Percentiles rank a stretch among this genome's conserved stretches.
phyloP scores from a whole-genome alignment of 2,113 vertebrate species.

The Pedetes capensis region DNA sequence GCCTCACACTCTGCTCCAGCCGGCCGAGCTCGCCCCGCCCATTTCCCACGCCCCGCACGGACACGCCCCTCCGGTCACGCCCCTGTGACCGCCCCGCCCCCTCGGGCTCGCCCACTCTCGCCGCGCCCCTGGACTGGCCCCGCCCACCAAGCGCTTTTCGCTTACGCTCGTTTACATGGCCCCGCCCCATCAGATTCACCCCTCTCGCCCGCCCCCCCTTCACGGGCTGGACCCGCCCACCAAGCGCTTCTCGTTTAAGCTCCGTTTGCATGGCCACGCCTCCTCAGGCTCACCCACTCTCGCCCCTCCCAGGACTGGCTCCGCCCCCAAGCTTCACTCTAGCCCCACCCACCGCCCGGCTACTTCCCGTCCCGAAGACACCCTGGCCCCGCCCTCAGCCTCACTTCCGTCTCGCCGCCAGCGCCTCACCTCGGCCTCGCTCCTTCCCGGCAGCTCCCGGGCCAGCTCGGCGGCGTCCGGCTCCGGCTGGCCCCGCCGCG shows the following conservation, averaged over 20 bases:
- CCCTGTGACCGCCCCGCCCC: too few species aligned
- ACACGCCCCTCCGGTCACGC: neutral
- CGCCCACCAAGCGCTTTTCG: too few species aligned
- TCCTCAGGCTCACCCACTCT: neutral
- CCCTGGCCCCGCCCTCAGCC: neutral
- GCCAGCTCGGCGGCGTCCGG: constrained; percentile 58
- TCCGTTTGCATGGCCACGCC: too few species aligned
- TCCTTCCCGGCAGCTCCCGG: constrained; percentile 54
- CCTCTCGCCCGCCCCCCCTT: too few species aligned
- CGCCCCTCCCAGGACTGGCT: too few species aligned
- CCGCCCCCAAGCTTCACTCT: neutral
- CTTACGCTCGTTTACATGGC: too few species aligned
- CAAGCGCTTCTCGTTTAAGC: too few species aligned
- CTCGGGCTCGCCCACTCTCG: neutral
- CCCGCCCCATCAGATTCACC: too few species aligned
- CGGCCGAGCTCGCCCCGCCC: neutral
- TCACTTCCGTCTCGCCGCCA: fast-evolving
- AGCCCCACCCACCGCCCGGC: neutral
- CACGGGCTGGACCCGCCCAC: neutral
- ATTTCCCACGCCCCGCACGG: too few species aligned
- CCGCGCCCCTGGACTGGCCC: too few species aligned
- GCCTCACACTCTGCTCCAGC: neutral
- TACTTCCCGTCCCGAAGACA: fast-evolving
- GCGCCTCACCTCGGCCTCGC: constrained; percentile 13
- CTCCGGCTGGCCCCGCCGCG: constrained; percentile 61